These are phyloP conservation scores for Uria lomvia DNA, from an alignment of 2,113 vertebrate genomes.

Conservation along the genomic window DNA sequence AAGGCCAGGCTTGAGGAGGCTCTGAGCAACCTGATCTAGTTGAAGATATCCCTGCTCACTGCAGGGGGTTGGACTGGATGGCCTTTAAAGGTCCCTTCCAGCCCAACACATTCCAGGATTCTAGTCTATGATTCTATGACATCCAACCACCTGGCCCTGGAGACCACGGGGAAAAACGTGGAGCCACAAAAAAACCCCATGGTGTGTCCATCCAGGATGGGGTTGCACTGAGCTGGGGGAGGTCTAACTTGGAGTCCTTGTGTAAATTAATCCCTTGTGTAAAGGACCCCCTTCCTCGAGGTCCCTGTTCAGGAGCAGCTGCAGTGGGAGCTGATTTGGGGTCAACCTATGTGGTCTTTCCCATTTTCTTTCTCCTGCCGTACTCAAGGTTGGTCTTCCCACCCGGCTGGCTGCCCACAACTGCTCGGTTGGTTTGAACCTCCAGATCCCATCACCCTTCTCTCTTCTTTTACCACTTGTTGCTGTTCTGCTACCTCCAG, in stretches of 20 bases:
- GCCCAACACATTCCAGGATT: too few relatives aligned
- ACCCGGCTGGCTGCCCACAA: neutral
- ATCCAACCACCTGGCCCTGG: rapidly evolving
- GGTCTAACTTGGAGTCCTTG: neutral
- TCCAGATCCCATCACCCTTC: neutral
- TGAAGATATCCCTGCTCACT: too few relatives aligned
- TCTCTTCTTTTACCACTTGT: neutral
- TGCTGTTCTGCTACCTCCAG: neutral
- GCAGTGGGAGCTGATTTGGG: neutral
- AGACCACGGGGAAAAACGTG: rapidly evolving
- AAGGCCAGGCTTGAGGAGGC: too few relatives aligned
- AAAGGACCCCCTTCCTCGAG: neutral
- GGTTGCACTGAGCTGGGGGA: rapidly evolving
- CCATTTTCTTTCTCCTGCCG: neutral
- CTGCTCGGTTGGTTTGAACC: rapidly evolving
- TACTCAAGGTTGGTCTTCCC: neutral
- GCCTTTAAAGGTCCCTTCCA: too few relatives aligned
- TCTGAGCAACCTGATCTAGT: too few relatives aligned
- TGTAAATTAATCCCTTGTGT: neutral
- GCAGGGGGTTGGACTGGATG: too few relatives aligned
- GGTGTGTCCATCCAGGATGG: neutral
- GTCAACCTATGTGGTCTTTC: neutral
- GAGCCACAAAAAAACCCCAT: neutral
- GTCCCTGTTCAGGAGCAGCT: neutral
- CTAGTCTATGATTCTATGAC: neutral